phyloP scores from a whole-genome alignment of 2,797 vertebrate species.

The Vireo griseus region DNA sequence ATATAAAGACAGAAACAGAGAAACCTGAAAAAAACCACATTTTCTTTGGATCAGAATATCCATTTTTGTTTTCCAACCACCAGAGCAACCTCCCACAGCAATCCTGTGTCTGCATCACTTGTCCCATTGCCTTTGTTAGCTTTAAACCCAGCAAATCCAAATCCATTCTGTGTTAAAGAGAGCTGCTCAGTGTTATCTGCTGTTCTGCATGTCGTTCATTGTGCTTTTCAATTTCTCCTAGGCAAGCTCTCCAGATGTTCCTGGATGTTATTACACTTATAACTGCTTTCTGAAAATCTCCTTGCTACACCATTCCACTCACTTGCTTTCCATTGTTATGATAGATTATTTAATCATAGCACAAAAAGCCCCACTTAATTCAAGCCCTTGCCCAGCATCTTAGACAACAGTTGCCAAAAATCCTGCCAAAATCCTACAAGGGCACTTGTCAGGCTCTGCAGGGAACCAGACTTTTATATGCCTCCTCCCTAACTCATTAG shows the following conservation, averaged over 20 bases:
- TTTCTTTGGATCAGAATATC: neutral
- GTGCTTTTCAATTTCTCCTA: conserved; percentile 31
- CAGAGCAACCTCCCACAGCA: neutral
- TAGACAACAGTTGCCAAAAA: neutral
- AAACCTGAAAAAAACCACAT: neutral
- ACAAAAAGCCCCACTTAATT: conserved; percentile 6
- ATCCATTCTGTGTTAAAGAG: neutral
- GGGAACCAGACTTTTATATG: neutral
- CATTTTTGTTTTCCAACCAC: neutral
- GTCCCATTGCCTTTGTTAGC: neutral
- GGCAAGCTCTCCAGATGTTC: conserved; percentile 24
- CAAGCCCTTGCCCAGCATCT: neutral
- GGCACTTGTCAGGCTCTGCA: neutral
- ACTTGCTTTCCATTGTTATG: neutral
- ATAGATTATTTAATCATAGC: neutral
- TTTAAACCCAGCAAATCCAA: neutral
- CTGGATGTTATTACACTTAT: conserved; percentile 29
- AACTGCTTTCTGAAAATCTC: conserved; percentile 14
- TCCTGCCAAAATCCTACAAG: neutral
- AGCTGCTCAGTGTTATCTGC: neutral
- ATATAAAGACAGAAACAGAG: neutral
- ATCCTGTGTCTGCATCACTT: neutral
- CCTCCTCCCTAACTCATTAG: neutral
- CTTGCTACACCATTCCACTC: neutral
- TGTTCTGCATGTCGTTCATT: neutral